Conservation (phyloP, 2,888 invertebrate genomes). For the Troides helena region DNA sequence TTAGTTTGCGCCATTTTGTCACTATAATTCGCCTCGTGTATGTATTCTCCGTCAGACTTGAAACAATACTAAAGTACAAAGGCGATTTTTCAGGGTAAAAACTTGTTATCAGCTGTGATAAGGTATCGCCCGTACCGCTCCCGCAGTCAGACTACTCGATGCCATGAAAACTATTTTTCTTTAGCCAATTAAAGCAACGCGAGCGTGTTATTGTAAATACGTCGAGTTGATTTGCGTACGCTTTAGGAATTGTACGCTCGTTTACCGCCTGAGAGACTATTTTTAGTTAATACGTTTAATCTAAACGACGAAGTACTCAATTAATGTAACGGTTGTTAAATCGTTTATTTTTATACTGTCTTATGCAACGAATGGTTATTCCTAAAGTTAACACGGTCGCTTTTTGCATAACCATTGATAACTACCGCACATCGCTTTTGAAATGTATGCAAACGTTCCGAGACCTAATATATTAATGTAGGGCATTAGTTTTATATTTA, state of each 20-base stretch:
- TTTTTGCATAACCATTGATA: not conserved
- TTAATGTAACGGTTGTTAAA: slow-evolving; percentile 2
- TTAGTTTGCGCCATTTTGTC: slow-evolving; percentile 59
- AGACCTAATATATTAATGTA: too few relatives aligned
- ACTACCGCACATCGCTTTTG: not conserved
- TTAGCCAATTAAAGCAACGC: slow-evolving; percentile 51
- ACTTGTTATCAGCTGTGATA: slow-evolving; percentile 45
- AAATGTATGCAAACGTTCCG: not conserved
- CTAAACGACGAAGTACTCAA: not conserved
- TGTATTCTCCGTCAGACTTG: slow-evolving; percentile 32
- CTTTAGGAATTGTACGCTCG: slow-evolving; percentile 10
- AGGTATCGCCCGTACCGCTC: slow-evolving; percentile 40
- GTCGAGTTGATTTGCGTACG: slow-evolving; percentile 30
- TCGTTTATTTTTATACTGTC: not conserved
- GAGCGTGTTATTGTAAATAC: slow-evolving; percentile 42
- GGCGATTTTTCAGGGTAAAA: slow-evolving; percentile 36
- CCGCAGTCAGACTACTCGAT: slow-evolving; percentile 37
- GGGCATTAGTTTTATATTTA: too few relatives aligned
- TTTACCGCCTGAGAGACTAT: slow-evolving; percentile 10
- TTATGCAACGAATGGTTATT: not conserved
- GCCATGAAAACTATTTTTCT: slow-evolving; percentile 48
- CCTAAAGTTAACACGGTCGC: not conserved
- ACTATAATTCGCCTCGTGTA: slow-evolving; percentile 32
- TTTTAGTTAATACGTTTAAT: slow-evolving; percentile 17
- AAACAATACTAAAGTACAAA: slow-evolving; percentile 39